Evolutionary conservation across 2,113 vertebrate species (phyloP).

Genomic region (Scytalopus superciliaris): DNA sequence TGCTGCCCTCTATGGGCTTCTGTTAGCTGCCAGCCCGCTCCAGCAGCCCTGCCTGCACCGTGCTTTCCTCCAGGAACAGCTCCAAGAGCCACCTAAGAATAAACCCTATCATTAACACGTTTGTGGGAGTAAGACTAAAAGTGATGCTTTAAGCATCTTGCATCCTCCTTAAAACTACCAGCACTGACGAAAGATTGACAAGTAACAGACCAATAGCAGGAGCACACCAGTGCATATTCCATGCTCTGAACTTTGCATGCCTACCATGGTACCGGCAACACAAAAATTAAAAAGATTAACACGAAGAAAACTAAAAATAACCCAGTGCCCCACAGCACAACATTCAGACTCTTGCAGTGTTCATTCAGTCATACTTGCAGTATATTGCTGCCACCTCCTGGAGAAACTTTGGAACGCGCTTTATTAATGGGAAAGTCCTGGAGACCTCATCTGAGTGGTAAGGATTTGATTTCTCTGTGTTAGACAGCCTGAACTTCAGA

Average conservation of each 20-base stretch:
- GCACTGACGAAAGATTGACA: constrained; percentile 51
- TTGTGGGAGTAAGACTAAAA: constrained; percentile 67
- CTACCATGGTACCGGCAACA: constrained; percentile 23
- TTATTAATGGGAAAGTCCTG: neutral
- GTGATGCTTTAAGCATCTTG: constrained; percentile 58
- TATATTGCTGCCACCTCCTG: constrained; percentile 77
- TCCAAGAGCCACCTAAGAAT: constrained; percentile 68
- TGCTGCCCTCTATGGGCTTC: constrained; percentile 77
- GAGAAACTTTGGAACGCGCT: neutral
- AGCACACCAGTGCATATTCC: constrained; percentile 34
- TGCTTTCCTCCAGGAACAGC: constrained; percentile 56
- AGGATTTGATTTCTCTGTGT: neutral
- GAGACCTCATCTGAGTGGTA: neutral
- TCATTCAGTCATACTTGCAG: neutral
- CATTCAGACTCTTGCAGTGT: neutral
- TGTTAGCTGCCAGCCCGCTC: constrained; percentile 22
- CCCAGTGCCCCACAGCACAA: neutral
- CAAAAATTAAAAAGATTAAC: constrained; percentile 47
- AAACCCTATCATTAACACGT: constrained; percentile 66
- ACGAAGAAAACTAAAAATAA: constrained; percentile 46
- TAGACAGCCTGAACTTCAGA: neutral
- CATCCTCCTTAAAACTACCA: constrained; percentile 57
- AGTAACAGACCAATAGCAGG: constrained; percentile 59
- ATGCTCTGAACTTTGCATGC: constrained; percentile 48
- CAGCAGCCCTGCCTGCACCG: constrained; percentile 12